Conservation (phyloP, 2,888 invertebrate species). For the Hirtodrosophila cameraria region DNA sequence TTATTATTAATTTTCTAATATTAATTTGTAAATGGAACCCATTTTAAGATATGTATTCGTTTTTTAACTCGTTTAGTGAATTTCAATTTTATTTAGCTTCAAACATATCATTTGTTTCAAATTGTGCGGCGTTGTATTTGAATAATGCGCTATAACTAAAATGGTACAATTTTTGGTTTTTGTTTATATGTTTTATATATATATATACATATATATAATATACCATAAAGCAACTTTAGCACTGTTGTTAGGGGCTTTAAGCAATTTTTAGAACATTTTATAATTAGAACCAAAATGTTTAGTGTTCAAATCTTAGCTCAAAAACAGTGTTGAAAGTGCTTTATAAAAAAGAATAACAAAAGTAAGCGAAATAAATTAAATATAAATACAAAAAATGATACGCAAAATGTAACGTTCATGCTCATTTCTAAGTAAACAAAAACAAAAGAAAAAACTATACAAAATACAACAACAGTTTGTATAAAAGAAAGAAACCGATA, state of each 20-base stretch:
- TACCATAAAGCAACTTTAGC: slow-evolving; percentile 47
- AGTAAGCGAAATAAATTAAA: slow-evolving; percentile 27
- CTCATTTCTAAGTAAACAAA: slow-evolving; percentile 66
- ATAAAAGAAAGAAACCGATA: slow-evolving; percentile 34
- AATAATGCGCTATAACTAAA: slow-evolving; percentile 44
- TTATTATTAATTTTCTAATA: slow-evolving; percentile 17
- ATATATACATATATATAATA: slow-evolving; percentile 14
- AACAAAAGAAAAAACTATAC: slow-evolving; percentile 31
- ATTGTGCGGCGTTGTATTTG: slow-evolving; percentile 23
- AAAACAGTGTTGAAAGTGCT: slow-evolving; percentile 69
- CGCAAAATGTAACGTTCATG: slow-evolving; percentile 50
- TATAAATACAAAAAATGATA: slow-evolving; percentile 26
- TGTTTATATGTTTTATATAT: slow-evolving; percentile 18
- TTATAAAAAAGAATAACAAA: slow-evolving; percentile 24
- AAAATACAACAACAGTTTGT: slow-evolving; percentile 47
- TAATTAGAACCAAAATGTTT: slow-evolving; percentile 64
- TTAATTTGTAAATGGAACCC: slow-evolving; percentile 20
- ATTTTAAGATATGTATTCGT: slow-evolving; percentile 26
- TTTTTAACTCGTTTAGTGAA: slow-evolving; percentile 44
- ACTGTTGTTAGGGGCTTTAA: slow-evolving; percentile 56
- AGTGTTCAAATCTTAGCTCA: slow-evolving; percentile 76
- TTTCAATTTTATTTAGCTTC: slow-evolving; percentile 47
- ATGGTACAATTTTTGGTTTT: slow-evolving; percentile 29
- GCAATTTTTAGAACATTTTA: slow-evolving; percentile 75
- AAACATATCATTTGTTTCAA: slow-evolving; percentile 70